Base-by-base conservation (phyloP, 2,797 vertebrate species). In the Parotocinclus haroldoi region DNA sequence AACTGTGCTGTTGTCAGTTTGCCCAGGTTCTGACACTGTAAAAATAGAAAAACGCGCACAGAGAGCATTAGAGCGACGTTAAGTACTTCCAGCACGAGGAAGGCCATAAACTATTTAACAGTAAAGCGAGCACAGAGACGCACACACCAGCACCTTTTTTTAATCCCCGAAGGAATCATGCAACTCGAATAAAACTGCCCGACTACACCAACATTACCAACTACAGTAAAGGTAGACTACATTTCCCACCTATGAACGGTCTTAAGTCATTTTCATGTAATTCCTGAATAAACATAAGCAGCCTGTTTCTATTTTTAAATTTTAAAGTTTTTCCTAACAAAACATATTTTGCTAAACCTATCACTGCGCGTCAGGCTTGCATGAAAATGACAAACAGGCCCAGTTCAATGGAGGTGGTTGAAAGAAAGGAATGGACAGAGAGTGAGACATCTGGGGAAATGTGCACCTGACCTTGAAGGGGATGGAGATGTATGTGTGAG, bases 1-100 rank as follows among this genome's bases (percentile, higher is more conserved):
- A 99, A 86, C 88, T 98, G 95, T 81, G 94, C 91, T 0, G 97
- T 98, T 9, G 95, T 99, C 80, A 99, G 89, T 77, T 95, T 92
- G 73, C 97, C 97, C 79, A 99, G 86, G 87, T 99, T 99, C 86
- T 94, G 95, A 82, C 96, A 93, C 97, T 99, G 89, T 6, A 80
- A 58, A 65, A 58, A 74, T 0, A 66, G 44, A 48, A 68, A 60
- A 55, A 69, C 12, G 55, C 8, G 62, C 60, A 78, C 7, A 58
- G n/a, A 48, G 27, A 36, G 38, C 17, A 52, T n/a, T n/a, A n/a
- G n/a, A n/a, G n/a, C 69, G 40, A 40, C 40, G n/a, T 19, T 57
- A 46, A 63, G 42, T 11, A 42, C 10, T 42, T 42, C 9, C 10
- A 9, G 10, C 40, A 7, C 4, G 8, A 42, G 40, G 40, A 42